Conservation (phyloP, 1,140 invertebrate species). For the Zaprionus kolodkinae region DNA sequence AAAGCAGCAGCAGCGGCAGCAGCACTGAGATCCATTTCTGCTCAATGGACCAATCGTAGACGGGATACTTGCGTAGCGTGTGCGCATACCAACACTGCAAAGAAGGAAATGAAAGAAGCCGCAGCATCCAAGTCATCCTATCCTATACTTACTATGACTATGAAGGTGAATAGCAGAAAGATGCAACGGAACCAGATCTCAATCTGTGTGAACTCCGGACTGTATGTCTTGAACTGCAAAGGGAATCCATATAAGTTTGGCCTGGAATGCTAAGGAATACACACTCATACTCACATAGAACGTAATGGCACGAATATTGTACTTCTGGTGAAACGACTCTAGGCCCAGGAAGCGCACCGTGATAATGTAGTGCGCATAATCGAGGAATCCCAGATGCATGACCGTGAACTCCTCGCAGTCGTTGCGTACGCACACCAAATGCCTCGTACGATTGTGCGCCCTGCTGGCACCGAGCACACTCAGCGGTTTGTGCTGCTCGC, state of each 20-base stretch:
- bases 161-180: conserved; percentile 94
- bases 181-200: conserved; percentile 98
- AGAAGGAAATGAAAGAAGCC: neutral
- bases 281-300: conserved; percentile 93
- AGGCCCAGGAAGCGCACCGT: conserved; percentile 93
- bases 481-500: conserved; percentile 89
- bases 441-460: conserved; percentile 91
- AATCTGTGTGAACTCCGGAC: conserved; percentile 97
- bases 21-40: conserved; percentile 97
- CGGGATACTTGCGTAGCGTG: conserved; percentile 93
- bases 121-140: neutral
- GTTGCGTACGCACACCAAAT: conserved; percentile 92
- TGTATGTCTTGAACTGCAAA: conserved; percentile 96
- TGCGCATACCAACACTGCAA: conserved; percentile 96
- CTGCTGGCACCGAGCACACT: conserved; percentile 87
- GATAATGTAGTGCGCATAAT: conserved; percentile 94
- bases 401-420: conserved; percentile 94
- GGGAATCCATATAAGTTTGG: neutral
- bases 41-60: conserved; percentile 98
- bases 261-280: neutral
- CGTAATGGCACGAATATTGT: conserved; percentile 92
- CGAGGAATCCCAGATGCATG: conserved; percentile 94
- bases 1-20: conserved; percentile 94
- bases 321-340: conserved; percentile 92
- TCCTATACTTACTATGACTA: conserved; percentile 91